Base-by-base conservation (phyloP, 2,113 vertebrate species). In the Poeciliopsis turrubarensis region DNA sequence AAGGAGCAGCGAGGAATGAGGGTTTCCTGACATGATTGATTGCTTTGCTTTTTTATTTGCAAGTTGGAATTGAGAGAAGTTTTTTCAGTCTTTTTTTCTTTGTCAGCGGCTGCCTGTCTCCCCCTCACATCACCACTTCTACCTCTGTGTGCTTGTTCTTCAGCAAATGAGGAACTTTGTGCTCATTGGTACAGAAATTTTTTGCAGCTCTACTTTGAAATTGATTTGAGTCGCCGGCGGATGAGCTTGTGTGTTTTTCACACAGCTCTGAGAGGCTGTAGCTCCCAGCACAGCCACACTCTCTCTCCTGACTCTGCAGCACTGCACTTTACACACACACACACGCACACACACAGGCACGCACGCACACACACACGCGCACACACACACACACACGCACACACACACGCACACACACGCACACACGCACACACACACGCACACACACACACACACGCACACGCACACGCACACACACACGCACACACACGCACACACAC, bases 161-260 rank as follows among this genome's bases (percentile, higher is more conserved):
- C 77, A 85, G 75, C 79, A 81, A 87, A 89, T 37, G 82, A 92
- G 89, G 91, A 73, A 86, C 92, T 92, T 27, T 0, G 73, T 86
- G 79, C 93, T 95, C 95, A 87, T 93, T 94, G 94, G 87, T 88
- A 92, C 88, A 93, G 89, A 94, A 93, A 94, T 96, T 94, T 91
- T 93, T 94, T 93, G 92, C 90, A 82, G 92, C 94, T 95, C 94
- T 94, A 93, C 93, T 84, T 88, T 87, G 87, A 94, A 95, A 97
- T 95, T 96, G 95, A 96, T 97, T 96, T 96, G 96, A 95, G 94
- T 92, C 90, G 91, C 83, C 89, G 79, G 89, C 93, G 92, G 94
- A 93, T 92, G 95, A 95, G 95, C 95, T 95, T 97, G 96, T 96
- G 89, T 96, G 94, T 95, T 95, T 96, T 96, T 95, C 95, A 95